phyloP scores from a whole-genome alignment of 1,140 invertebrate genomes.

The Eriosoma lanigerum region DNA sequence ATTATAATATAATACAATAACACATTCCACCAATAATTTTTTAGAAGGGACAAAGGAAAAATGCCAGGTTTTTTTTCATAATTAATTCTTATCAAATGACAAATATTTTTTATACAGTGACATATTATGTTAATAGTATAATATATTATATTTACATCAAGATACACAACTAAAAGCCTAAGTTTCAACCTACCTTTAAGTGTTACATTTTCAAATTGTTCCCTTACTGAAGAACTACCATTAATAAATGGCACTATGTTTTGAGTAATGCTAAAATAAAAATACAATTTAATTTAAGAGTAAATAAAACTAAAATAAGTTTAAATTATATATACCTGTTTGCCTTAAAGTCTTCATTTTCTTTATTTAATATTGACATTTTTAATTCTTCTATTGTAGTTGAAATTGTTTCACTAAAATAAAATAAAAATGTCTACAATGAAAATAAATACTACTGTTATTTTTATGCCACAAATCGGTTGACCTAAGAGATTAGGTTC shows the following conservation, averaged over 20 bases:
- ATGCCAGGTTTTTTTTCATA: too few relatives aligned
- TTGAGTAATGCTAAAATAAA: not conserved
- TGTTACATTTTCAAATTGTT: not conserved
- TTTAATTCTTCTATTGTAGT: conserved; percentile 24
- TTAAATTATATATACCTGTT: not conserved
- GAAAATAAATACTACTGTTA: too few relatives aligned
- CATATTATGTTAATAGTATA: too few relatives aligned
- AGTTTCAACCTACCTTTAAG: conserved; percentile 6
- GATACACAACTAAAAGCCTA: too few relatives aligned
- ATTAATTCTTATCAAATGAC: too few relatives aligned
- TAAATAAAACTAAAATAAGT: not conserved
- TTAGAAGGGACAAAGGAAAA: too few relatives aligned
- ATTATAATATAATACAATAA: too few relatives aligned
- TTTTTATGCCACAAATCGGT: too few relatives aligned
- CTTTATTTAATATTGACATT: conserved; percentile 49
- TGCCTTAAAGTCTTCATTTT: conserved; percentile 16
- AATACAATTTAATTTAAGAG: not conserved
- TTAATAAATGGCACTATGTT: conserved; percentile 21
- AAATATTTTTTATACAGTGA: too few relatives aligned
- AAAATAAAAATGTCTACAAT: not conserved
- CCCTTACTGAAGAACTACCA: conserved; percentile 22
- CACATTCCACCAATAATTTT: too few relatives aligned
- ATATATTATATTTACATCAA: too few relatives aligned
- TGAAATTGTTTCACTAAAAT: conserved; percentile 31
- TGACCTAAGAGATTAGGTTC: too few relatives aligned